Base-by-base conservation (phyloP, 2,888 invertebrate genomes). In the Tuberolachnus salignus region DNA sequence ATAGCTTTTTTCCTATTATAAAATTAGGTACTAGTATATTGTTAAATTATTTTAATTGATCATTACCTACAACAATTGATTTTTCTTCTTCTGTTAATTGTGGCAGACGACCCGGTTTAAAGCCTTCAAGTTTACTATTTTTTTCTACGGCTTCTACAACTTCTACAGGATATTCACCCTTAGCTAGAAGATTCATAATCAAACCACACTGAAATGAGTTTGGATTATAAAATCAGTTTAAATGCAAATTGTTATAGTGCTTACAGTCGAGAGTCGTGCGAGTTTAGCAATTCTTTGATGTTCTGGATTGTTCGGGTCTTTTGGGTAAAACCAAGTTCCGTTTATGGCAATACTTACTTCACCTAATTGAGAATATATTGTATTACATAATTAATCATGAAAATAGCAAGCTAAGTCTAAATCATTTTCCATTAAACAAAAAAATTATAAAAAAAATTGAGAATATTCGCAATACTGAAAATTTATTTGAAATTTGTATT, bases 301-400 rank as follows among this genome's bases (percentile, higher is more conserved):
- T 51, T 67, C 51, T 3, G 26, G 34, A 51, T 67, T 67, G 13
- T 67, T 67, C 16, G 26, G 67, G n/a, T 67, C 67, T 51, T 51
- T 1, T 0, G 67, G 51, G 8, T 67, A 67, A n/a, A 51, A 67
- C 67, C 51, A 67, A 4, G 11, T 51, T n/a, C 23, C 26, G 3
- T 67, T 23, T 0, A 51, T 51, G 26, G 26, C 0, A 3, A 26
- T 2, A n/a, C 67, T 49, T 13, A 51, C 1, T 51, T 67, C 13
- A 8, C 67, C 67, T 67, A 34, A 26, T 1, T 16, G 1, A 16
- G 9, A 46, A 9, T 1, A 21, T 4, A 26, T 26, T 23, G 21
- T 6, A n/a, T n/a, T n/a, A n/a, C n/a, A n/a, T n/a, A n/a, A n/a
- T n/a, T n/a, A n/a, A n/a, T n/a, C n/a, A n/a, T n/a, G n/a, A n/a